Evolutionary conservation across 1,140 invertebrate species (phyloP).

Genomic region (Aphidius ervi): DNA sequence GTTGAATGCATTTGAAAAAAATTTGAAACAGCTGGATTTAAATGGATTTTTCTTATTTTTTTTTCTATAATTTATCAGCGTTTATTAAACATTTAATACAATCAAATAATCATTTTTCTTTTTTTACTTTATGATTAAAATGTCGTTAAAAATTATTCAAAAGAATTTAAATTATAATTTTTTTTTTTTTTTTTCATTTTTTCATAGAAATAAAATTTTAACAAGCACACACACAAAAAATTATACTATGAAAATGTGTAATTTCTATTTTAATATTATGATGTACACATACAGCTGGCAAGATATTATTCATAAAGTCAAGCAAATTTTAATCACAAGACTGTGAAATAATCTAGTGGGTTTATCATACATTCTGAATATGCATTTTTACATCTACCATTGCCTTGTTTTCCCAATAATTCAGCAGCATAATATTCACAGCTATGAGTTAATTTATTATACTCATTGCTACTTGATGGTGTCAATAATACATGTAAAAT

Average conservation of each 20-base stretch:
- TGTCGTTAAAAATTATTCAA: too few species aligned
- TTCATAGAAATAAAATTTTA: too few species aligned
- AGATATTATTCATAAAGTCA: neutral
- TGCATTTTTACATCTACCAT: slow-evolving; percentile 54
- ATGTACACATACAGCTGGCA: neutral
- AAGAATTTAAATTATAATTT: too few species aligned
- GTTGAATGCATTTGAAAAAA: too few species aligned
- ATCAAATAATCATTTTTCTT: too few species aligned
- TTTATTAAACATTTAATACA: too few species aligned
- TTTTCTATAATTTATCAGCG: neutral
- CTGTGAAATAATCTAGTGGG: slow-evolving; percentile 58
- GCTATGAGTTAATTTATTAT: slow-evolving; percentile 60
- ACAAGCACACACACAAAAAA: too few species aligned
- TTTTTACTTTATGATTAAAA: too few species aligned
- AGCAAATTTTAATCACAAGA: neutral
- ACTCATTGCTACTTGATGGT: slow-evolving; percentile 62
- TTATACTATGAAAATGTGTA: too few species aligned
- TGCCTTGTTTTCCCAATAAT: slow-evolving; percentile 54
- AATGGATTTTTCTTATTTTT: too few species aligned
- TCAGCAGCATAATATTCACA: slow-evolving; percentile 68
- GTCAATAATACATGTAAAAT: slow-evolving; percentile 65
- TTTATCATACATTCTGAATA: slow-evolving; percentile 63
- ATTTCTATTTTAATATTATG: too few species aligned
- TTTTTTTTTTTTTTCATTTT: too few species aligned
- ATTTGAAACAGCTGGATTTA: neutral